These are phyloP conservation scores for Drosophila fungiperda DNA, from an alignment of 2,888 invertebrate genomes.

Conservation along the genomic window DNA sequence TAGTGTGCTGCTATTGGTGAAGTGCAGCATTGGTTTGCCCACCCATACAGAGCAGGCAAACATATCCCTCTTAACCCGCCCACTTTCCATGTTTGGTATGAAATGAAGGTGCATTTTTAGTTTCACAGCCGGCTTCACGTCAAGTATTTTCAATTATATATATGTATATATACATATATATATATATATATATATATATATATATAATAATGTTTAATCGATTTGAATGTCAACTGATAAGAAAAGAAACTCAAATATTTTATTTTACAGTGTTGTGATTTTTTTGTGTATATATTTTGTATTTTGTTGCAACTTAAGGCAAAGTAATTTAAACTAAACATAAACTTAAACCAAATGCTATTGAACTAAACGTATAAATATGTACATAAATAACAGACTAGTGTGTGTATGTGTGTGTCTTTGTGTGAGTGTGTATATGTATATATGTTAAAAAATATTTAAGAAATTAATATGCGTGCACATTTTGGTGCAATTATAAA, in stretches of 20 bases:
- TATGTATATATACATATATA: background rate
- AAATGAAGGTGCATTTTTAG: conserved; percentile 56
- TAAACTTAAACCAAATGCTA: conserved; percentile 64
- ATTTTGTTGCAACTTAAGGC: conserved; percentile 76
- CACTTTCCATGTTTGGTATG: conserved; percentile 80
- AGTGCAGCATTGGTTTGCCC: conserved; percentile 60
- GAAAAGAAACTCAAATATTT: conserved; percentile 51
- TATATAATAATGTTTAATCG: background rate
- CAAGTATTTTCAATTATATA: background rate
- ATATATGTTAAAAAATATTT: conserved; percentile 26
- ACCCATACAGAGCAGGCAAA: conserved; percentile 68
- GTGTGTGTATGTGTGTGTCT: conserved; percentile 64
- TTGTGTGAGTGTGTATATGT: conserved; percentile 34
- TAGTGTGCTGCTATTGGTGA: conserved; percentile 32
- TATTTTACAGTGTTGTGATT: conserved; percentile 35
- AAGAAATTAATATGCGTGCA: conserved; percentile 62
- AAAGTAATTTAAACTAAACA: conserved; percentile 74
- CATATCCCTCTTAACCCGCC: conserved; percentile 83
- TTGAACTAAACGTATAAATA: conserved; percentile 64
- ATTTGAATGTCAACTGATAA: conserved; percentile 14
- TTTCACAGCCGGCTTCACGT: conserved; percentile 8
- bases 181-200: background rate
- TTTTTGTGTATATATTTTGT: conserved; percentile 46
- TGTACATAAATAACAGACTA: conserved; percentile 79
- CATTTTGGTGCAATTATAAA: conserved; percentile 49